Evolutionary conservation across 2,113 vertebrate species (phyloP).

Genomic region (Cyrtonyx montezumae): DNA sequence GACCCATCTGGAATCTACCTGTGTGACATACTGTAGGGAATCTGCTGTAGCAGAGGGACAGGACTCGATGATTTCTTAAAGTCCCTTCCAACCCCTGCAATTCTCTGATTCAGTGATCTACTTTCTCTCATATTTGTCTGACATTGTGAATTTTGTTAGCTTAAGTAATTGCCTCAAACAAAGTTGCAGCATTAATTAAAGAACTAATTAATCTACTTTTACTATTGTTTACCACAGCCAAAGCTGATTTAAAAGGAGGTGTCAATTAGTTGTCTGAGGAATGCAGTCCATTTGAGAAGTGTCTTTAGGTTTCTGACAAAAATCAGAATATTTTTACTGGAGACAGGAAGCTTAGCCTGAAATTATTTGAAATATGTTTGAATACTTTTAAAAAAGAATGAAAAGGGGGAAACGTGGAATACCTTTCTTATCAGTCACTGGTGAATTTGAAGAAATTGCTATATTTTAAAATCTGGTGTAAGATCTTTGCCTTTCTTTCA

Average conservation of each 20-base stretch:
- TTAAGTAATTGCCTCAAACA: not conserved
- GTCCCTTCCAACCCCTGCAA: too few species aligned
- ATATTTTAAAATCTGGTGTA: not conserved
- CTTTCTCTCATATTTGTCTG: not conserved
- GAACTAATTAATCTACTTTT: slow-evolving; percentile 5
- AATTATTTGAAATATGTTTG: not conserved
- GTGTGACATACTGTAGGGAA: too few species aligned
- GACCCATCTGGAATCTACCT: too few species aligned
- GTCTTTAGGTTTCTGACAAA: not conserved
- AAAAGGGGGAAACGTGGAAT: not conserved
- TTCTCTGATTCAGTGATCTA: not conserved
- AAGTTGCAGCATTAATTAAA: slow-evolving; percentile 22
- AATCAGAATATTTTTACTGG: not conserved
- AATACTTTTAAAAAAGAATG: not conserved
- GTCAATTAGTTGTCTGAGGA: not conserved
- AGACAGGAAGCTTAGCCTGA: not conserved
- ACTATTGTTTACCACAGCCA: not conserved
- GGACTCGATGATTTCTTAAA: too few species aligned
- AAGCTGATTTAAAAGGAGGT: not conserved
- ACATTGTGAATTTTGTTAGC: not conserved
- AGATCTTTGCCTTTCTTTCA: not conserved
- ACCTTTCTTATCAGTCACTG: not conserved
- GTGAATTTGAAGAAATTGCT: not conserved
- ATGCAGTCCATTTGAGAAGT: not conserved
- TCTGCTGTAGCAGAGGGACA: too few species aligned